Percentiles rank a stretch among this genome's conserved stretches.
These are phyloP conservation scores for Zonotrichia leucophrys DNA, from an alignment of 2,113 vertebrate genomes.

Conservation along the genomic window DNA sequence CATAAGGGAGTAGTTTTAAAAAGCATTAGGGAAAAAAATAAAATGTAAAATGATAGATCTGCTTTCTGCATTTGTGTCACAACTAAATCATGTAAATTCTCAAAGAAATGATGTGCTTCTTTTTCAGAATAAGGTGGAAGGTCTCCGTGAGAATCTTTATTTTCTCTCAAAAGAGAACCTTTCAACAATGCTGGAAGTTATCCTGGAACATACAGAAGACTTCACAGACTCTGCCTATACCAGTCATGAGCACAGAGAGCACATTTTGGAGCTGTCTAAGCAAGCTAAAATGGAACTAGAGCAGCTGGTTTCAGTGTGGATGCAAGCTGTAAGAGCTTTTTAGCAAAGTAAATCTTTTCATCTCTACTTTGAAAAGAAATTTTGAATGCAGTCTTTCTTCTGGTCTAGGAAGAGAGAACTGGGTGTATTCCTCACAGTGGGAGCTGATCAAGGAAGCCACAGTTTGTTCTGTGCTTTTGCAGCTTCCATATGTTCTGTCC, in stretches of 20 bases:
- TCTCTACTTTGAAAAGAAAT: constrained; percentile 48
- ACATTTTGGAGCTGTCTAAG: constrained; percentile 88
- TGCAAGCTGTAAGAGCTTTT: constrained; percentile 84
- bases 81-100: neutral
- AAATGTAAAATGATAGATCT: neutral
- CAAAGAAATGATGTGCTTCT: neutral
- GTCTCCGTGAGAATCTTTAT: constrained; percentile 87
- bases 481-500: neutral
- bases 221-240: constrained; percentile 98
- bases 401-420: neutral
- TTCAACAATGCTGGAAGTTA: constrained; percentile 81
- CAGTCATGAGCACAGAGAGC: constrained; percentile 93
- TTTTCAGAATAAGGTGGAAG: constrained; percentile 86
- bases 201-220: constrained; percentile 92
- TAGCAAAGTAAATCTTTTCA: constrained; percentile 65
- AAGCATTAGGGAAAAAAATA: neutral
- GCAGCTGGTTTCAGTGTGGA: constrained; percentile 88
- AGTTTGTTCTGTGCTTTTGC: neutral
- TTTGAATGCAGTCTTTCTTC: neutral
- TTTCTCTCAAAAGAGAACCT: constrained; percentile 84
- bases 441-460: neutral
- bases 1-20: neutral
- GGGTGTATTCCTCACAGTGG: neutral
- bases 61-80: neutral
- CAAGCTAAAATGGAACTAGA: constrained; percentile 86